Base-by-base conservation (phyloP, 2,113 vertebrate species). In the Arenaria interpres region DNA sequence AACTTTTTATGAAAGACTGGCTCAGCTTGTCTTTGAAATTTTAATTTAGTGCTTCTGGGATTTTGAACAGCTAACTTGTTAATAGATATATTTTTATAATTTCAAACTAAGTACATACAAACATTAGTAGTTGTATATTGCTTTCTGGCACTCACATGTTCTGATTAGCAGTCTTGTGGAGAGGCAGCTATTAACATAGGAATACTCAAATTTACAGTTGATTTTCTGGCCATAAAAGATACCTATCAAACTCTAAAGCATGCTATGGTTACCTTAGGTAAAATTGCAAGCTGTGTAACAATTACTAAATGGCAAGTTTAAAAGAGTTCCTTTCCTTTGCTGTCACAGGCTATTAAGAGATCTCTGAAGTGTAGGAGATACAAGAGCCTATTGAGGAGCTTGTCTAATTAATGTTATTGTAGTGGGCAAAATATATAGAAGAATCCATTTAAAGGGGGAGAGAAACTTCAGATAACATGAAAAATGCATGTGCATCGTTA, bases 401-500 rank as follows among this genome's bases (percentile, higher is more conserved):
- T 77, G 4, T 46, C 63, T 95, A 78, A 92, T 92, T 93, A 90
- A 93, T 87, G 68, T 53, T 90, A 76, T 72, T 79, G 24, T 46
- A 64, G 63, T 59, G 32, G 71, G 28, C 48, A 86, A 94, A 93
- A 94, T 88, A 88, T 81, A 93, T 71, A 91, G 54, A 78, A 74
- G n/a, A 92, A 74, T 92, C 23, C 21, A 63, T 89, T 94, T 89
- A 54, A 90, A 95, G 71, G 63, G 60, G 27, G 74, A 92, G 24
- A 5, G 8, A 91, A 95, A 86, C 59, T 95, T 96, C 45, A 95
- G 57, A 56, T 79, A 89, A 85, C 64, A 91, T 95, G 72, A 85
- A 92, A 97, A 94, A 78, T 85, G 41, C 51, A 94, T 78, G 51
- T 82, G 50, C 32, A 23, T 46, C 18, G 66, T 96, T 95, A 92